phyloP scores from a whole-genome alignment of 37 sponge, comb jelly and placozoan species.

The Diacarnus erythraeanus region DNA sequence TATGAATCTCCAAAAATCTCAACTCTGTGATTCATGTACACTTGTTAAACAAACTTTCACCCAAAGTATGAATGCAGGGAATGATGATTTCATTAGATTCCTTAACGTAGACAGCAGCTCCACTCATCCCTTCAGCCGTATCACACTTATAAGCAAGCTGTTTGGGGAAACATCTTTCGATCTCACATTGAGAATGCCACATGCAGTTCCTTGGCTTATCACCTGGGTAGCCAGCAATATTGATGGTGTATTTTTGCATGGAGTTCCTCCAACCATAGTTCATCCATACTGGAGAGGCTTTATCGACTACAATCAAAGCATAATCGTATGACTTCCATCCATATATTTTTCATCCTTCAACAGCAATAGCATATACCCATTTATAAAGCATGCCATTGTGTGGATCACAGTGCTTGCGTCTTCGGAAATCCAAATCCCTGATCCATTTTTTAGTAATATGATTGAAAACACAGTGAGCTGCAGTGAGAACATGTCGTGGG shows the following conservation, averaged over 20 bases:
- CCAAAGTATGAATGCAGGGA: neutral
- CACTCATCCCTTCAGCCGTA: neutral
- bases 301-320: neutral
- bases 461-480: neutral
- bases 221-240: neutral
- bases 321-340: neutral
- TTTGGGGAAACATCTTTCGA: neutral
- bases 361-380: neutral
- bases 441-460: neutral
- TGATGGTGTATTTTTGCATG: neutral
- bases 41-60: neutral
- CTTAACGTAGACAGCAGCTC: neutral
- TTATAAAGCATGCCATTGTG: neutral
- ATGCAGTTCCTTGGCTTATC: neutral
- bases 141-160: neutral
- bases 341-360: neutral
- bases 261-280: neutral
- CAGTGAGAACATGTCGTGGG: constrained; percentile 1
- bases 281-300: neutral
- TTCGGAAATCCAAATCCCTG: neutral
- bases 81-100: too few relatives aligned
- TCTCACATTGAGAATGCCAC: neutral
- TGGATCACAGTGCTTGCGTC: neutral
- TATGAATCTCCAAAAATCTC: neutral
- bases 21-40: neutral